Conservation (phyloP, 2,113 vertebrate species). For the Notothenia rossii region DNA sequence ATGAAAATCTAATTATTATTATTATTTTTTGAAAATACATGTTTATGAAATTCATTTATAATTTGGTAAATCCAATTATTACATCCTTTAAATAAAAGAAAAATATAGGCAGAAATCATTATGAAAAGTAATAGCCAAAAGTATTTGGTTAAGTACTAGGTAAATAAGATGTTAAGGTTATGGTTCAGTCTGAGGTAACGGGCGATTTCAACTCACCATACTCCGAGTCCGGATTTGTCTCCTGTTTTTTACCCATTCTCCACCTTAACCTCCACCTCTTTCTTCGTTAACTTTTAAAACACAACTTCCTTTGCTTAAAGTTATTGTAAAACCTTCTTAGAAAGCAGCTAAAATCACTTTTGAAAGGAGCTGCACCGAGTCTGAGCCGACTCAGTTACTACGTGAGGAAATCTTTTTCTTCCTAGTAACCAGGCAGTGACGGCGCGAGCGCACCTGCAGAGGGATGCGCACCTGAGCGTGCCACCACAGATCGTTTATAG, state of each 20-base stretch:
- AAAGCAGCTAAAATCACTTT: neutral
- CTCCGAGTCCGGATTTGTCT: constrained; percentile 49
- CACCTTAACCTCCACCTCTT: neutral
- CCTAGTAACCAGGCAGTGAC: constrained; percentile 66
- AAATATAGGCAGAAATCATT: neutral
- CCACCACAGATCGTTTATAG: constrained; percentile 30
- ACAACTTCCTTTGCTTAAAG: neutral
- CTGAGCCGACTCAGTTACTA: neutral
- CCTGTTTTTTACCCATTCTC: constrained; percentile 74
- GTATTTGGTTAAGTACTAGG: no score
- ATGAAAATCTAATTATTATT: no score
- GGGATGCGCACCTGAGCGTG: constrained; percentile 51
- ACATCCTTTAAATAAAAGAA: neutral
- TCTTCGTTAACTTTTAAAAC: neutral
- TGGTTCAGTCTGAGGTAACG: neutral
- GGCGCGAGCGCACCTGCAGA: constrained; percentile 66
- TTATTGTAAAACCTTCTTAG: neutral
- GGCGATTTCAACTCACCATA: constrained; percentile 77
- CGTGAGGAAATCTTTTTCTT: constrained; percentile 69
- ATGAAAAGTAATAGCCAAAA: neutral
- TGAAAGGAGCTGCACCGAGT: neutral
- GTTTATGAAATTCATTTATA: no score
- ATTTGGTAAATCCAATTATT: neutral
- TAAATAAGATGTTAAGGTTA: no score
- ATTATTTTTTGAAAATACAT: no score